phyloP scores from a whole-genome alignment of 2,888 invertebrate species.

The Drosophila paracracens region DNA sequence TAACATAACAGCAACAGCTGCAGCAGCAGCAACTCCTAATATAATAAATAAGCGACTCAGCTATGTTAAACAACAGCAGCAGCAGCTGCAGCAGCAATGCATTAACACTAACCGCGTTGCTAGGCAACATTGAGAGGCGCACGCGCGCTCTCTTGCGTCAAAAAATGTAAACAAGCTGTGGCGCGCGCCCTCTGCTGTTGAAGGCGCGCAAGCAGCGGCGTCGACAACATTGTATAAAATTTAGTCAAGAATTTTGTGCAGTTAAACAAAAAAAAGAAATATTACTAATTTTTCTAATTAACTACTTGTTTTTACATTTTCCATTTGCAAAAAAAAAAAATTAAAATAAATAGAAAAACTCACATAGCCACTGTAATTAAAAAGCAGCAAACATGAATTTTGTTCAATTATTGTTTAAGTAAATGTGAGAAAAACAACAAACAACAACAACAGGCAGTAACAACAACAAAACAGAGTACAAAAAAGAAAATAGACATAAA shows the following conservation, averaged over 20 bases:
- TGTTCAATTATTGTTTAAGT: slow-evolving; percentile 58
- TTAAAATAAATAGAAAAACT: slow-evolving; percentile 20
- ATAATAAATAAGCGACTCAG: slow-evolving; percentile 41
- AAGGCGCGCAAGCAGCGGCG: slow-evolving; percentile 14
- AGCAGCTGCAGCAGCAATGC: slow-evolving; percentile 29
- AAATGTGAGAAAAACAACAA: slow-evolving; percentile 40
- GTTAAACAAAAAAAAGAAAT: slow-evolving; percentile 26
- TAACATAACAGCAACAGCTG: slow-evolving; percentile 36
- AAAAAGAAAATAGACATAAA: slow-evolving; percentile 74
- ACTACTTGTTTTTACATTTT: slow-evolving; percentile 35
- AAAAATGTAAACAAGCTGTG: neutral
- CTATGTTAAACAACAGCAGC: slow-evolving; percentile 54
- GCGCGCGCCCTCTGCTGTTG: slow-evolving; percentile 14
- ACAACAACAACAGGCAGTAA: slow-evolving; percentile 58
- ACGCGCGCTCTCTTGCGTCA: neutral
- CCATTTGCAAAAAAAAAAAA: slow-evolving; percentile 33
- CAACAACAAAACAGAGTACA: slow-evolving; percentile 74
- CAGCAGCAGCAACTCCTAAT: slow-evolving; percentile 49
- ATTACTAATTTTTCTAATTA: slow-evolving; percentile 17
- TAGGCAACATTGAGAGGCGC: slow-evolving; percentile 33
- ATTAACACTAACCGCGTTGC: slow-evolving; percentile 55
- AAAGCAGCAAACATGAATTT: slow-evolving; percentile 44
- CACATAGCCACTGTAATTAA: slow-evolving; percentile 70
- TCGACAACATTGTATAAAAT: slow-evolving; percentile 45
- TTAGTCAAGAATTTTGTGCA: slow-evolving; percentile 57